Evolutionary conservation across 2,797 vertebrate species (phyloP).

Genomic region (Sparus aurata): DNA sequence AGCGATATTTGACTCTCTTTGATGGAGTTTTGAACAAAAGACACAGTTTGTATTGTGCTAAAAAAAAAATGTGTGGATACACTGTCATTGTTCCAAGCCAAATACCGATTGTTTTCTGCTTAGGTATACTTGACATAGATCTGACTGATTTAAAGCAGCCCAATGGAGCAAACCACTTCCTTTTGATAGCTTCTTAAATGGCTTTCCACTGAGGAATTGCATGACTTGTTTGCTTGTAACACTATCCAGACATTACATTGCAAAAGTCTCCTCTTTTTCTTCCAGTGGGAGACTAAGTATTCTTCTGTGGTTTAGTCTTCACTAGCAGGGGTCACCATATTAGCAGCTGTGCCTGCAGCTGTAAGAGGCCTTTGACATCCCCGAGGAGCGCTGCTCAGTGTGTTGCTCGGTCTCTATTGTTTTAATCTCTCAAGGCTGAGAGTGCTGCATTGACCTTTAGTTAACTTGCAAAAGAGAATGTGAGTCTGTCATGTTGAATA

Average conservation of each 20-base stretch:
- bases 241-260: slow-evolving; percentile 45
- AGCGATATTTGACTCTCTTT: slow-evolving; percentile 33
- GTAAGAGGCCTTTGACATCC: slow-evolving; percentile 63
- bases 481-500: slow-evolving; percentile 48
- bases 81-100: slow-evolving; percentile 19
- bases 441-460: slow-evolving; percentile 58
- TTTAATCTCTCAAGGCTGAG: slow-evolving; percentile 59
- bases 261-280: slow-evolving; percentile 29
- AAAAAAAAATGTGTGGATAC: slow-evolving; percentile 28
- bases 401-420: slow-evolving; percentile 57
- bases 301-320: slow-evolving; percentile 52
- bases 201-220: slow-evolving; percentile 34
- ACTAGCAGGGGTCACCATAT: slow-evolving; percentile 56
- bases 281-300: slow-evolving; percentile 48
- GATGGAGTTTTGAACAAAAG: slow-evolving; percentile 36
- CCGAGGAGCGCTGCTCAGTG: slow-evolving; percentile 60
- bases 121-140: slow-evolving; percentile 32
- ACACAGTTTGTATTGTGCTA: slow-evolving; percentile 23
- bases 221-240: slow-evolving; percentile 37
- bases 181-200: slow-evolving; percentile 31
- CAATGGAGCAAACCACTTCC: slow-evolving; percentile 20
- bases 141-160: slow-evolving; percentile 33
- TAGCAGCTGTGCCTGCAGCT: slow-evolving; percentile 77
- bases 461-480: slow-evolving; percentile 53
- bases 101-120: slow-evolving; percentile 45